Conservation (phyloP, 2,797 vertebrate species). For the Peromyscus attwateri region DNA sequence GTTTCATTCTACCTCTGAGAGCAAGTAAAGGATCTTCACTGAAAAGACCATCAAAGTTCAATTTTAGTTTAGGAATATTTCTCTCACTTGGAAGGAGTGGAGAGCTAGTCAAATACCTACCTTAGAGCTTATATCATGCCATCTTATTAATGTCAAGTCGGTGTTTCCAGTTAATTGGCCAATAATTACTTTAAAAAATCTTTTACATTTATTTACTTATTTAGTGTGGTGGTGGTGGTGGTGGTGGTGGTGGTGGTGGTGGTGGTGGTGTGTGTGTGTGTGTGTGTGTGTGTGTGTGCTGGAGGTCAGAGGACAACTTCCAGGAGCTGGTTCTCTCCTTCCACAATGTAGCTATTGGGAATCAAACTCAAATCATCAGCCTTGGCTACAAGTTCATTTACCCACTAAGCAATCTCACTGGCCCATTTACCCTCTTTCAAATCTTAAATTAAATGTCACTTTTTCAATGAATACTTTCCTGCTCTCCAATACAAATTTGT, state of each 20-base stretch:
- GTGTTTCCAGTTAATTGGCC: background rate
- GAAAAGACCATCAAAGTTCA: background rate
- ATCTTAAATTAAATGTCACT: constrained; percentile 47
- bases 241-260: too few species aligned
- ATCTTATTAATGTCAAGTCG: constrained; percentile 15
- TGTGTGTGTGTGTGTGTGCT: background rate
- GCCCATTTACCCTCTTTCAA: background rate
- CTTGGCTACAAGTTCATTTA: background rate
- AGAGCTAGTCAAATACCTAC: background rate
- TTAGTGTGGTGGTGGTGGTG: too few species aligned
- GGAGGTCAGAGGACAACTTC: background rate
- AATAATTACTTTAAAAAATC: background rate
- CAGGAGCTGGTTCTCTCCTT: background rate
- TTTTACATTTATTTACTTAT: background rate
- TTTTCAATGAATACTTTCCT: constrained; percentile 23
- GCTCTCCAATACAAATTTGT: background rate
- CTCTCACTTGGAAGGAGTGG: background rate
- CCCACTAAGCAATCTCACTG: background rate
- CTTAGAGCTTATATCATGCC: background rate
- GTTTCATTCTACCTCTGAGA: constrained; percentile 37
- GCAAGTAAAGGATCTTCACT: background rate
- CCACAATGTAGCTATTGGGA: background rate
- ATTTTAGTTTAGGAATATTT: constrained; percentile 35
- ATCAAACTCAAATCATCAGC: background rate
- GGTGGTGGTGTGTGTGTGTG: background rate